Conservation (phyloP, 1,140 invertebrate genomes). For the Diorhabda elongata region DNA sequence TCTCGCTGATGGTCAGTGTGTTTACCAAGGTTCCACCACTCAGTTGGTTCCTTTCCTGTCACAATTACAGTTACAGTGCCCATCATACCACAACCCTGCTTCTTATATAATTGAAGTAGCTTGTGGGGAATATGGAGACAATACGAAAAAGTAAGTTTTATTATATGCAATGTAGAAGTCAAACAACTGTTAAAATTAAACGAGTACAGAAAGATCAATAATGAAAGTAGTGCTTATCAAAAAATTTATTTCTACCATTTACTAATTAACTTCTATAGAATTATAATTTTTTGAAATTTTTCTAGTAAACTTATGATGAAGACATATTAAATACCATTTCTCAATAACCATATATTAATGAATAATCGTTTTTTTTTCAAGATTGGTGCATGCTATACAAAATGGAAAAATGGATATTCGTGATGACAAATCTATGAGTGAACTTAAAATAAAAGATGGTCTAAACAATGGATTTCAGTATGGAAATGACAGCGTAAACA, state of each 20-base stretch:
- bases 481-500: conserved; percentile 46
- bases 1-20: conserved; percentile 87
- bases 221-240: no score
- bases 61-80: conserved; percentile 79
- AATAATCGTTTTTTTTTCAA: not conserved
- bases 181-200: not conserved
- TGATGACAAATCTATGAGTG: conserved; percentile 59
- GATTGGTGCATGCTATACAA: conserved; percentile 63
- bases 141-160: conserved; percentile 71
- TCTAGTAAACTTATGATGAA: no score
- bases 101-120: conserved; percentile 92
- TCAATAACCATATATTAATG: not conserved
- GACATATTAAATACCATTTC: no score
- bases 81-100: conserved; percentile 94
- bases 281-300: no score
- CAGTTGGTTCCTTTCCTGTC: conserved; percentile 84
- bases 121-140: conserved; percentile 91
- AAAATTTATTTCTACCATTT: no score
- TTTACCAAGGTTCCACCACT: conserved; percentile 84
- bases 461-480: conserved; percentile 62
- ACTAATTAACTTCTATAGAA: no score
- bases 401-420: conserved; percentile 77
- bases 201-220: no score
- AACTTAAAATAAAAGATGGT: conserved; percentile 54
- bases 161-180: not conserved